Conservation (phyloP, 64 coral and sea anemone genomes). For the Montipora efflorescens region DNA sequence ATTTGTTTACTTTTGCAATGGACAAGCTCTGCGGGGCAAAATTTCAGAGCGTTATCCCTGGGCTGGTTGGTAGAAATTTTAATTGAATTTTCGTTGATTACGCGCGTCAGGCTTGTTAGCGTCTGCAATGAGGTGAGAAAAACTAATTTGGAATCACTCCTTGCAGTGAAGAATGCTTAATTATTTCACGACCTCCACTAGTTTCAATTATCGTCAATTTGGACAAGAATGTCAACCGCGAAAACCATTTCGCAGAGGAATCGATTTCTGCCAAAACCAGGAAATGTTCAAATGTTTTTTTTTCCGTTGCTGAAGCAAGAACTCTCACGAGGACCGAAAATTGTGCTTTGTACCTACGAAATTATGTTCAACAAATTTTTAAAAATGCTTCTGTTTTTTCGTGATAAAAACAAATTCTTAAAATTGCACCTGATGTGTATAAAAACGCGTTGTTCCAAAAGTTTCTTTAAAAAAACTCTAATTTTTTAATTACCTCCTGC, state of each 20-base stretch:
- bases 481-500: no score
- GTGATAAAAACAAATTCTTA: no score
- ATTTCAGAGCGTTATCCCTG: not conserved
- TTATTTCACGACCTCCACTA: constrained; percentile 28
- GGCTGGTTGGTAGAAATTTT: not conserved
- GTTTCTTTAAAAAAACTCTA: no score
- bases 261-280: not conserved
- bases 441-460: no score
- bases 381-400: no score
- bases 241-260: not conserved
- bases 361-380: not conserved
- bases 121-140: constrained; percentile 32
- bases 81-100: not conserved
- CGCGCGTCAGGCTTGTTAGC: not conserved
- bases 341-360: not conserved
- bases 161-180: constrained; percentile 17
- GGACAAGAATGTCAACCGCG: not conserved
- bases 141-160: not conserved
- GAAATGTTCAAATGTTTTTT: not conserved
- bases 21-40: not conserved
- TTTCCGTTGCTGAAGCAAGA: not conserved
- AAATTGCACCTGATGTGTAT: no score
- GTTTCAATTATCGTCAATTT: not conserved
- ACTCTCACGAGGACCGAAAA: not conserved
- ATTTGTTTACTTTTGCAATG: not conserved